A percentile compares a stretch with the other conserved stretches of the same genome.
These are phyloP conservation scores for Caenorhabditis sp. DNA, from an alignment of 2,888 invertebrate species.

Conservation along the genomic window DNA sequence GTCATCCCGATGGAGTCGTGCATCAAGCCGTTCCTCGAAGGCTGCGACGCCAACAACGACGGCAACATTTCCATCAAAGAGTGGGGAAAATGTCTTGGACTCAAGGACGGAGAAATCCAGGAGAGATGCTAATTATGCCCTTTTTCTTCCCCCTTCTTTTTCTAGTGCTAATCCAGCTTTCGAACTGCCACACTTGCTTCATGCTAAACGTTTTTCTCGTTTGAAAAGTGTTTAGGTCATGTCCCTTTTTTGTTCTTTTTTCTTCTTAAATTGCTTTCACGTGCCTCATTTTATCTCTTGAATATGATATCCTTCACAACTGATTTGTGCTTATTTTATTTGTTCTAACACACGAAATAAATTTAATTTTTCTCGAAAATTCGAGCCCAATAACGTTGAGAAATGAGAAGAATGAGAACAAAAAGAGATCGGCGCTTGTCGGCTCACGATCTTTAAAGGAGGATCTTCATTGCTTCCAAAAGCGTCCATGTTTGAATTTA, in stretches of 20 bases:
- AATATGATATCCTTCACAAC: too few species aligned
- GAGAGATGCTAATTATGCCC: constrained; percentile 51
- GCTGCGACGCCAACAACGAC: constrained; percentile 90
- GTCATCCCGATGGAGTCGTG: constrained; percentile 96
- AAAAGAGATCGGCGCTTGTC: too few species aligned
- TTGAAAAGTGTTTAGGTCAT: not conserved
- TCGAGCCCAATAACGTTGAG: too few species aligned
- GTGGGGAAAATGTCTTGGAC: constrained; percentile 88
- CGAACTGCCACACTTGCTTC: not conserved
- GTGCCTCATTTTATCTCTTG: not conserved
- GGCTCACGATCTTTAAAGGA: too few species aligned
- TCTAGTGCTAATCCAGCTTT: not conserved
- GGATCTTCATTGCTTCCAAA: too few species aligned
- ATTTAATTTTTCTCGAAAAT: too few species aligned
- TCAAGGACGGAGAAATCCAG: constrained; percentile 84
- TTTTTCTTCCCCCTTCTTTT: not conserved
- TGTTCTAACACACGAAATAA: too few species aligned
- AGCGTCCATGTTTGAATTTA: too few species aligned
- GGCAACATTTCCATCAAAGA: constrained; percentile 92
- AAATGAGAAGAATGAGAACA: too few species aligned
- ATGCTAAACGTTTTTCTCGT: not conserved
- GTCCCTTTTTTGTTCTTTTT: not conserved
- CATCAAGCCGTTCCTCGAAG: constrained; percentile 91
- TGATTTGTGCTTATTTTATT: too few species aligned
- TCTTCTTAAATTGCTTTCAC: not conserved